Percentiles rank a stretch among this genome's conserved stretches.
These are phyloP conservation scores for Sprattus sprattus DNA, from an alignment of 2,113 vertebrate species.

Conservation along the genomic window DNA sequence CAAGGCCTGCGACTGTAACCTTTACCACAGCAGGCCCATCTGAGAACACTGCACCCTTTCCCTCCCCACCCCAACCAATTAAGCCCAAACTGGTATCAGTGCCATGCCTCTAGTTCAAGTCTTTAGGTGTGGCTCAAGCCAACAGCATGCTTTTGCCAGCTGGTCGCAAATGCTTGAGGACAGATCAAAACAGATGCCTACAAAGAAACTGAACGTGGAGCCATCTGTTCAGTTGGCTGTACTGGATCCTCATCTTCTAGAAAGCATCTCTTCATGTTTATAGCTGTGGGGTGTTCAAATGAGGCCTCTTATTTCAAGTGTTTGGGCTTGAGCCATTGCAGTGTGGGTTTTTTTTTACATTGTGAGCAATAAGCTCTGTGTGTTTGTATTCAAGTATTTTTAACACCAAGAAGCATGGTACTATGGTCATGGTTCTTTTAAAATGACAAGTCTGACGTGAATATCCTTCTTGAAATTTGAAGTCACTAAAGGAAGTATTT, in stretches of 20 bases:
- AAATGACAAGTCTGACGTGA: not conserved
- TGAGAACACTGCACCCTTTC: not conserved
- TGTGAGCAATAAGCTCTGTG: conserved; percentile 10
- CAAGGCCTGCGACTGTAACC: not conserved
- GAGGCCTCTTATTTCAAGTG: not conserved
- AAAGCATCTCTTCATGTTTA: conserved; percentile 6
- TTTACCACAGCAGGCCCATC: not conserved
- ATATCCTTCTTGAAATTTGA: not conserved
- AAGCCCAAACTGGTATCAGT: not conserved
- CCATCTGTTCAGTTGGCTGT: not conserved
- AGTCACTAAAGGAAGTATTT: conserved; percentile 6
- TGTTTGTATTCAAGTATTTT: conserved; percentile 9
- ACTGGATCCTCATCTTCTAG: not conserved
- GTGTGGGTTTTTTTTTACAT: not conserved
- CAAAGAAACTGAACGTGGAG: not conserved
- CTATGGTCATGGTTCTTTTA: not conserved
- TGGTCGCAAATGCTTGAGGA: conserved; percentile 9
- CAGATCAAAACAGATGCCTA: not conserved
- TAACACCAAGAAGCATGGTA: not conserved
- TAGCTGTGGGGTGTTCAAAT: not conserved
- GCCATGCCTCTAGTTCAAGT: not conserved
- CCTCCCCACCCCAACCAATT: not conserved
- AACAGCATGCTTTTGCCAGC: conserved; percentile 9
- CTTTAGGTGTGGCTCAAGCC: not conserved
- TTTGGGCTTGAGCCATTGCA: conserved; percentile 4